Percentiles rank a stretch among this genome's conserved stretches.
Conservation (phyloP, 2,113 vertebrate species). For the Muscicapa adusta region DNA sequence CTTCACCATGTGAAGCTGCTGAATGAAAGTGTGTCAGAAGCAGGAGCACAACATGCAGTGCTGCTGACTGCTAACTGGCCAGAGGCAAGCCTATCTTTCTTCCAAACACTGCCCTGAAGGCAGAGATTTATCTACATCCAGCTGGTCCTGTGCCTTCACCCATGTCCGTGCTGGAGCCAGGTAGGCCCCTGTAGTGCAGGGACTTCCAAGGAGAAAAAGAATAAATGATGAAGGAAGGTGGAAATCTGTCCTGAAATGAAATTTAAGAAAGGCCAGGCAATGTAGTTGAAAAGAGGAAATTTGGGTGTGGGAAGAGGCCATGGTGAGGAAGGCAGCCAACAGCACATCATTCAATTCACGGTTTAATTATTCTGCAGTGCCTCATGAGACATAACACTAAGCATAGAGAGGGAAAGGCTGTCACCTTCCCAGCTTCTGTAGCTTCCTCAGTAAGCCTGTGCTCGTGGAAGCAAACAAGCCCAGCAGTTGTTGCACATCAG, state of each 20-base stretch:
- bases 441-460: background rate
- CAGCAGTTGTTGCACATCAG: background rate
- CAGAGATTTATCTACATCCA: fast-evolving
- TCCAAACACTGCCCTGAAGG: background rate
- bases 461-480: background rate
- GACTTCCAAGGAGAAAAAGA: background rate
- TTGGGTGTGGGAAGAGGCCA: background rate
- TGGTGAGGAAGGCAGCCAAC: background rate
- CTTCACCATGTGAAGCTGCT: background rate
- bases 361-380: background rate
- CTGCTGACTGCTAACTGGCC: background rate
- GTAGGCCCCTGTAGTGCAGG: background rate
- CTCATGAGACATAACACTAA: background rate
- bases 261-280: background rate
- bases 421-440: background rate
- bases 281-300: background rate
- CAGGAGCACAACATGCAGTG: background rate
- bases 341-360: background rate
- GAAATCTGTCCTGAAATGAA: background rate
- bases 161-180: background rate
- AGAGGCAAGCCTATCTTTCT: background rate
- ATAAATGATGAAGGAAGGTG: background rate
- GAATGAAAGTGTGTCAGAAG: background rate
- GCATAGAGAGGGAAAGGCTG: background rate
- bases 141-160: background rate